These are phyloP conservation scores for Ascaphus truei DNA, from an alignment of 2,113 vertebrate species.

Conservation along the genomic window DNA sequence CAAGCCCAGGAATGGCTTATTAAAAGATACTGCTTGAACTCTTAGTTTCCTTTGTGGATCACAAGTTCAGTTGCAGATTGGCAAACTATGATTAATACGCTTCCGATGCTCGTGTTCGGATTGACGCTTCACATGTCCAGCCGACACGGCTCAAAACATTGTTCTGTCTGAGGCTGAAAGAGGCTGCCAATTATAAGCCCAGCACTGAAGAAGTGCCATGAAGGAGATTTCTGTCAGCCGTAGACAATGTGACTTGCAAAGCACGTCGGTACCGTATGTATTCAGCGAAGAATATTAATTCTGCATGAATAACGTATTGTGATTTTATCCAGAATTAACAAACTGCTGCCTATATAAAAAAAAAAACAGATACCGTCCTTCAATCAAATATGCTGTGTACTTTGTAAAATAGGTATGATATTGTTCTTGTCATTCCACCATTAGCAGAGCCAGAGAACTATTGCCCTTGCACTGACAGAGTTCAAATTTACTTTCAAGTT, in stretches of 20 bases:
- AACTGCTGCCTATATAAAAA: too few relatives aligned
- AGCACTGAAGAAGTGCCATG: not conserved
- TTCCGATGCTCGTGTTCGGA: not conserved
- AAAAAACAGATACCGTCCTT: not conserved
- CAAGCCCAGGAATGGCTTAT: too few relatives aligned
- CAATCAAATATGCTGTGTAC: not conserved
- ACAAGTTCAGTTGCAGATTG: too few relatives aligned
- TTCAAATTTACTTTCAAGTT: too few relatives aligned
- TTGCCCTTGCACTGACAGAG: too few relatives aligned
- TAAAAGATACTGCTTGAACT: too few relatives aligned
- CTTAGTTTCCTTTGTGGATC: too few relatives aligned
- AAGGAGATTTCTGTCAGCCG: not conserved
- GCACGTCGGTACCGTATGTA: not conserved
- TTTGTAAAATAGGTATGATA: not conserved
- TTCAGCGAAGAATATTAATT: constrained; percentile 8
- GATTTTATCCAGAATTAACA: too few relatives aligned
- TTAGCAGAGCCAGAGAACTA: not conserved
- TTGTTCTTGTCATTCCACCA: not conserved
- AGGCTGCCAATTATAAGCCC: constrained; percentile 1
- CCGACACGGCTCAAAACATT: not conserved
- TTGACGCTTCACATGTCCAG: constrained; percentile 4
- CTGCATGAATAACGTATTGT: constrained; percentile 7
- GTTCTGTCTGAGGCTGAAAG: not conserved
- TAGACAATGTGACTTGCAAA: constrained; percentile 2
- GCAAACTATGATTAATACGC: not conserved